These are phyloP conservation scores for Hydrocynus forskahlii DNA, from an alignment of 2,797 vertebrate species.

Conservation along the genomic window DNA sequence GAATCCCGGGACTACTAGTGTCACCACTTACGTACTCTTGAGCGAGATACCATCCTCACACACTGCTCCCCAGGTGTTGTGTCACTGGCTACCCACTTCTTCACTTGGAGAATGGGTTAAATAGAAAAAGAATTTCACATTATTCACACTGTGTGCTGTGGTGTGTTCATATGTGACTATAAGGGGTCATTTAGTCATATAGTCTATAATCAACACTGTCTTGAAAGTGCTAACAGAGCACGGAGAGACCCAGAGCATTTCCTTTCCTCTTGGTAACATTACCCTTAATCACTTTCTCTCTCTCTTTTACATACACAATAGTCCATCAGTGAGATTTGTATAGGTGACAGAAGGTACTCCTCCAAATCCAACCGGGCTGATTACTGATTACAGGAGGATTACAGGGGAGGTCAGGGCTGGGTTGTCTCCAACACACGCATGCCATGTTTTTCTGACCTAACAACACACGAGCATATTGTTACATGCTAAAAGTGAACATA, in stretches of 20 bases:
- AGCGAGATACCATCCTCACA: too few relatives aligned
- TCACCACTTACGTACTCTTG: too few relatives aligned
- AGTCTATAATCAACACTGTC: background rate
- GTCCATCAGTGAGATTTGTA: conserved; percentile 68
- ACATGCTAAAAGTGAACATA: conserved; percentile 48
- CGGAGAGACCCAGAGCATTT: background rate
- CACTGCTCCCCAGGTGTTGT: too few relatives aligned
- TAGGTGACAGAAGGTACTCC: conserved; percentile 76
- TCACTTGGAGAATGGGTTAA: too few relatives aligned
- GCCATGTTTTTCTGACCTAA: conserved; percentile 36
- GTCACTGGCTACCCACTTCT: too few relatives aligned
- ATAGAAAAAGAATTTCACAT: too few relatives aligned
- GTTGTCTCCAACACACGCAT: conserved; percentile 48
- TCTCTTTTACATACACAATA: conserved; percentile 19
- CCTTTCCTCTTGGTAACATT: background rate
- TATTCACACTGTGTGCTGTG: too few relatives aligned
- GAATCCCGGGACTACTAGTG: too few relatives aligned
- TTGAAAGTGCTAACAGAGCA: too few relatives aligned
- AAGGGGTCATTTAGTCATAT: too few relatives aligned
- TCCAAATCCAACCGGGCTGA: conserved; percentile 78
- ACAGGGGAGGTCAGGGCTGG: conserved; percentile 70
- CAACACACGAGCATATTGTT: conserved; percentile 13
- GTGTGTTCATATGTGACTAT: too few relatives aligned
- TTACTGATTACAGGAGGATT: conserved; percentile 82
- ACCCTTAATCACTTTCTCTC: background rate